Evolutionary conservation across 2,888 invertebrate species (phyloP), one percentile per base, ranked within the genome.

Genomic region (Dascillus cervinus): DNA sequence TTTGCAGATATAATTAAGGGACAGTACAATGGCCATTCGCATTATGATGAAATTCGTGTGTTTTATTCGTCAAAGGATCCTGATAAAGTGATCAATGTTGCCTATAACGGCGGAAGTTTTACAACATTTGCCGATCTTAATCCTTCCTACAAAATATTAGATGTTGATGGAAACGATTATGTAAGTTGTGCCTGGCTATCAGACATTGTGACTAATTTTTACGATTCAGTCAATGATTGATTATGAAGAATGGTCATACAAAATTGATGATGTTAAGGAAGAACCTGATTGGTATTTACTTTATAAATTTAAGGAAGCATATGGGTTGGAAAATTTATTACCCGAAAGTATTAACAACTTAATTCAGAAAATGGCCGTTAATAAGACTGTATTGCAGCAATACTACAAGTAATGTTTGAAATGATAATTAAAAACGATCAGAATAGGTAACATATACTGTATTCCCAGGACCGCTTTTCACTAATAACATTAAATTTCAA

Each of bases 21-120:
- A 0, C 84, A 89, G 59, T 90, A 90, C 59, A 86, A 81, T 52
- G 91, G 88, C 0, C 89, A 90, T 57, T 79, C 81, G 0, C 89
- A 90, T 54, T 71, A 71, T 1, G 88, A 89, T 49, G 81, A 82
- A 55, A 72, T 85, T 47, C 76, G 76, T 52, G 62, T 89, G 30
- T 82, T 80, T 58, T 87, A 83, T 53, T 69, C 69, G 37, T 52
- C 63, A 8, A 56, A 68, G 3, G 67, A 72, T 21, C 68, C 69
- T 8, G 62, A 64, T 0, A 55, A 67, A 22, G 72, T 88, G 0
- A 70, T 75, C 3, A 79, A 75, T 42, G 70, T 89, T 2, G 81
- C 82, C 4, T 92, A 82, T 73, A 83, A 89, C 32, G 84, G 58
- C 4, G 61, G 53, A 3, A 60, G 60, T 44, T 50, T 60, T 26